Evolutionary conservation across 2,888 invertebrate genomes (phyloP).

Genomic region (Beris chalybata): DNA sequence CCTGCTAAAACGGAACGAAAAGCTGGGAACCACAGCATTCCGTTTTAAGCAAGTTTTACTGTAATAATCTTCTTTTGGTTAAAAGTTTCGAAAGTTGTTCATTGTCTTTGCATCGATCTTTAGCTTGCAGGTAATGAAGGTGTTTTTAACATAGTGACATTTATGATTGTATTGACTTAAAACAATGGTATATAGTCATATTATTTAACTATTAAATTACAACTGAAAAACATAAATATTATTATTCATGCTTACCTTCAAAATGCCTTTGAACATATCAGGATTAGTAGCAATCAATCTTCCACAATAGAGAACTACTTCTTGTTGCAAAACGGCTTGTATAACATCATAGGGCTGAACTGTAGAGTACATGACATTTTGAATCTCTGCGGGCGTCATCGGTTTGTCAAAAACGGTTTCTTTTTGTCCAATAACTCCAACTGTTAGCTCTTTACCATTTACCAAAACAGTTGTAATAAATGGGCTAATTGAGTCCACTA

Average conservation of each 20-base stretch:
- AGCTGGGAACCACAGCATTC: too few relatives aligned
- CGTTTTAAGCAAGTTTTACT: too few relatives aligned
- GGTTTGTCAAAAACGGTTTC: conserved; percentile 98
- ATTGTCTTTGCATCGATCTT: too few relatives aligned
- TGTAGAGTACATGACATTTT: conserved; percentile 86
- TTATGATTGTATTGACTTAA: too few relatives aligned
- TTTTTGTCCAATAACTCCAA: conserved; percentile 91
- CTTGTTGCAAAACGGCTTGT: conserved; percentile 66
- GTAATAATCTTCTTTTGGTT: too few relatives aligned
- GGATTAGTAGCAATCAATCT: conserved; percentile 90
- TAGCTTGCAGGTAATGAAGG: too few relatives aligned
- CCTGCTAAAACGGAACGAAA: too few relatives aligned
- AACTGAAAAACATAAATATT: too few relatives aligned
- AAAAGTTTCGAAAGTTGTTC: too few relatives aligned
- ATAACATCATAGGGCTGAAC: conserved; percentile 90
- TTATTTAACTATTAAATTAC: too few relatives aligned
- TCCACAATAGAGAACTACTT: conserved; percentile 91
- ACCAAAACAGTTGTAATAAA: conserved; percentile 97
- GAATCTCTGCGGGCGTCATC: conserved; percentile 94
- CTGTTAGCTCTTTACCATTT: conserved; percentile 93
- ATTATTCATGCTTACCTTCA: conserved; percentile 64
- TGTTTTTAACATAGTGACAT: too few relatives aligned
- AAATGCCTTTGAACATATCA: conserved; percentile 91
- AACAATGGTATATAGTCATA: too few relatives aligned
- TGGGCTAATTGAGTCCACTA: conserved; percentile 97